Evolutionary conservation across 53 echinoderm and acorn worm species (phyloP).

Genomic region (Arbacia lixula): DNA sequence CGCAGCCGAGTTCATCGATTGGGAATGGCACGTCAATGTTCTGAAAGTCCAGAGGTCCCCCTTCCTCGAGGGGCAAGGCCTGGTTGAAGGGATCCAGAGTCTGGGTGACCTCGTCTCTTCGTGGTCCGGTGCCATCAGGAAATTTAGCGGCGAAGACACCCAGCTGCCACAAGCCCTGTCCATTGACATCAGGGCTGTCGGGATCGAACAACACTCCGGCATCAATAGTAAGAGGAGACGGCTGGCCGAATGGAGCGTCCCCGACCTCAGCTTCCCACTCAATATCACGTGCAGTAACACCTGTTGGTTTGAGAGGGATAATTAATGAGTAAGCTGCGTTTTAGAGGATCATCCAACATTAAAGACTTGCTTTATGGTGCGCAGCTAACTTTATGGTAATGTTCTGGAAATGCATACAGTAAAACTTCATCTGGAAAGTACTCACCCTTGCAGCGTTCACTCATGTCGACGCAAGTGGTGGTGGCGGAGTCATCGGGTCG

Average conservation of each 20-base stretch:
- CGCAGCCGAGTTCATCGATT: conserved; percentile 77
- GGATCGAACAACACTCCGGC: conserved; percentile 70
- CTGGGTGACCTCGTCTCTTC: conserved; percentile 68
- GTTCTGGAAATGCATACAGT: too few species aligned
- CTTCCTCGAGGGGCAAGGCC: conserved; percentile 70
- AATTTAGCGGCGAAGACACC: conserved; percentile 70
- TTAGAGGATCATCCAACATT: too few species aligned
- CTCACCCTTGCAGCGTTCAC: conserved; percentile 75
- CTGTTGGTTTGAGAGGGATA: conserved; percentile 30
- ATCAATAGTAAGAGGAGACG: conserved; percentile 69
- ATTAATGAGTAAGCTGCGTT: too few species aligned
- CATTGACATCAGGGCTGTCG: conserved; percentile 74
- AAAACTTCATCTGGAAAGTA: too few species aligned
- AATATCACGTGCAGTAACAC: conserved; percentile 68
- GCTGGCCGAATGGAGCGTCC: conserved; percentile 58
- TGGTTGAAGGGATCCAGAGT: conserved; percentile 71
- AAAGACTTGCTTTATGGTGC: too few species aligned
- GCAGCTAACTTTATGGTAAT: too few species aligned
- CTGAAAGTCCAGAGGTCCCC: conserved; percentile 58
- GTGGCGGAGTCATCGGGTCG: conserved; percentile 63
- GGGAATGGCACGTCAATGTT: conserved; percentile 61
- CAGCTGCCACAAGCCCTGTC: conserved; percentile 82
- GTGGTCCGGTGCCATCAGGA: conserved; percentile 72
- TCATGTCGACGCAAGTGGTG: conserved; percentile 67
- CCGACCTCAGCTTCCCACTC: conserved; percentile 65